phyloP scores from a whole-genome alignment of 2,113 vertebrate genomes.

The Tauraco erythrolophus region DNA sequence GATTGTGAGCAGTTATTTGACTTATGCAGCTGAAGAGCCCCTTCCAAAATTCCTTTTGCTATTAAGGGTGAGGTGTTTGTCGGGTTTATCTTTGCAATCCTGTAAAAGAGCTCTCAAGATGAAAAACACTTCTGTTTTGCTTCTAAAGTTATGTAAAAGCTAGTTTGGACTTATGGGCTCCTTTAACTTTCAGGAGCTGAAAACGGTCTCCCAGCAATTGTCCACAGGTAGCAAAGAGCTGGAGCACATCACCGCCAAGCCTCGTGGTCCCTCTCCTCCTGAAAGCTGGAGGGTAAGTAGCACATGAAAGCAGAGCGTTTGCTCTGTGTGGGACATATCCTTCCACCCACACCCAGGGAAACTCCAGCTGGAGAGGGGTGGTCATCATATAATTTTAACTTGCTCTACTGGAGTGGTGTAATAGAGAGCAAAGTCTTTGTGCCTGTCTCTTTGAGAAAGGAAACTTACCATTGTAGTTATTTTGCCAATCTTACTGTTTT shows the following conservation, averaged over 20 bases:
- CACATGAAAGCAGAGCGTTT: neutral
- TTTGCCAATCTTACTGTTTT: neutral
- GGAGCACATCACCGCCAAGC: neutral
- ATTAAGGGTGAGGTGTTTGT: neutral
- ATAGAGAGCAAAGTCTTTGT: neutral
- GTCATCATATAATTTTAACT: neutral
- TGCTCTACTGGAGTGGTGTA: neutral
- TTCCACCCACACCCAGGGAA: accelerated
- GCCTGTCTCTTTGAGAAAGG: neutral
- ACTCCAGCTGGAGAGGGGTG: neutral
- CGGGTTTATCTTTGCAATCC: neutral
- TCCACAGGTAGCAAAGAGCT: neutral
- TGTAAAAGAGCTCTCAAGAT: neutral
- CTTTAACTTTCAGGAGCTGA: neutral
- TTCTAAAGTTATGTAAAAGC: neutral
- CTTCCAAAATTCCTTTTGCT: neutral
- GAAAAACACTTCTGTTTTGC: neutral
- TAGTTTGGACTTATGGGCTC: neutral
- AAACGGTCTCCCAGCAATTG: neutral
- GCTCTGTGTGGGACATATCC: neutral
- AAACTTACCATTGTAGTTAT: neutral
- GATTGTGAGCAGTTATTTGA: neutral
- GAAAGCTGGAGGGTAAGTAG: neutral
- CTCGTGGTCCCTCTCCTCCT: neutral
- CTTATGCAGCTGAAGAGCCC: neutral